These are phyloP conservation scores for Portevinia maculata DNA, from an alignment of 2,888 invertebrate species.

Conservation along the genomic window DNA sequence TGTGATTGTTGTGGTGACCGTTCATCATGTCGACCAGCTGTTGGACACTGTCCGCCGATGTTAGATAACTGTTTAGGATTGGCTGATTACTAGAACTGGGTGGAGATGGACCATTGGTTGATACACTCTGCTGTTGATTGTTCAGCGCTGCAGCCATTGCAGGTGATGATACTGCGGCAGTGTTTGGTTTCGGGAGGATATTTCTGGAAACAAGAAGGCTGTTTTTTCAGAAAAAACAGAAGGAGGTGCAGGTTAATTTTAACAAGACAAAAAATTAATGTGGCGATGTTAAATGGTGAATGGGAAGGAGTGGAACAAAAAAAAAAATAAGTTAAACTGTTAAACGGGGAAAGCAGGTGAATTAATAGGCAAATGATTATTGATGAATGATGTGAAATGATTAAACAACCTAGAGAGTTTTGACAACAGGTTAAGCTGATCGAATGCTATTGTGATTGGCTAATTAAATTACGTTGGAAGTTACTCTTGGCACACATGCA, in stretches of 20 bases:
- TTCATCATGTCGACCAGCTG: slow-evolving; percentile 76
- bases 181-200: slow-evolving; percentile 82
- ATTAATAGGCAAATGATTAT: too few relatives aligned
- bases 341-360: background rate
- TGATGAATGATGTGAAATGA: too few relatives aligned
- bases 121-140: background rate
- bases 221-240: slow-evolving; percentile 75
- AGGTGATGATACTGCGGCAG: slow-evolving; percentile 28
- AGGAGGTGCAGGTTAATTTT: slow-evolving; percentile 76
- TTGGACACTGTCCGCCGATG: slow-evolving; percentile 74
- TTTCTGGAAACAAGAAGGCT: slow-evolving; percentile 80
- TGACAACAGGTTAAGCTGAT: too few relatives aligned
- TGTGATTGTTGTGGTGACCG: slow-evolving; percentile 73
- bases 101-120: slow-evolving; percentile 66
- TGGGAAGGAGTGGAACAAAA: slow-evolving; percentile 57
- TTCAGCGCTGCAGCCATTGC: slow-evolving; percentile 3
- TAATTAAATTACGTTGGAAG: too few relatives aligned
- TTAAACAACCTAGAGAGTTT: too few relatives aligned
- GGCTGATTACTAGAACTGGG: slow-evolving; percentile 62
- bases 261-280: slow-evolving; percentile 75
- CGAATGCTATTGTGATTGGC: too few relatives aligned
- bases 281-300: slow-evolving; percentile 76
- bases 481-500: too few relatives aligned
- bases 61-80: slow-evolving; percentile 75
- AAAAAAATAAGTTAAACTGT: slow-evolving; percentile 16